These are phyloP conservation scores for Bolborhynchus lineola DNA, from an alignment of 2,113 vertebrate genomes.

Conservation along the genomic window DNA sequence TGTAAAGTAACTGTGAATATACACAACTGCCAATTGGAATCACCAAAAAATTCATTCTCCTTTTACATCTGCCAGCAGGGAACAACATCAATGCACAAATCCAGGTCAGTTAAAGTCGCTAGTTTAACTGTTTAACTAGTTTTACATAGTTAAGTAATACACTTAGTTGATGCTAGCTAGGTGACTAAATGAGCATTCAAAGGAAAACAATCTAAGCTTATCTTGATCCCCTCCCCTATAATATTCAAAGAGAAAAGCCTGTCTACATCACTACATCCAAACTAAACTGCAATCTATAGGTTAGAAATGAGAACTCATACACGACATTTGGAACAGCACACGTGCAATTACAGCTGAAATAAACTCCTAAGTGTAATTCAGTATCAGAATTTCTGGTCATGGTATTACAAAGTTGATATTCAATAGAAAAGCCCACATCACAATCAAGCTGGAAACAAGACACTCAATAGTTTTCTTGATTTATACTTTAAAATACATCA, in stretches of 20 bases:
- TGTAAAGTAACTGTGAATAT: background rate
- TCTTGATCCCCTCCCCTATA: background rate
- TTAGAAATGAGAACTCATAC: slow-evolving; percentile 15
- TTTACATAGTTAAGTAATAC: background rate
- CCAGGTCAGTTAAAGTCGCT: background rate
- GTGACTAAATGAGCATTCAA: slow-evolving; percentile 18
- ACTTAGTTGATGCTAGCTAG: background rate
- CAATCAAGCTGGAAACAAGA: slow-evolving; percentile 3
- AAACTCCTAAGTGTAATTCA: slow-evolving; percentile 9
- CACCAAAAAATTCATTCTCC: background rate
- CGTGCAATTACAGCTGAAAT: background rate
- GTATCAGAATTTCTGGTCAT: slow-evolving; percentile 1
- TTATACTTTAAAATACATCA: slow-evolving; percentile 16
- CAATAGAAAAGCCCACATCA: background rate
- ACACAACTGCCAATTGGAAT: background rate
- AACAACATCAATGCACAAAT: background rate
- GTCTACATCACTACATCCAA: background rate
- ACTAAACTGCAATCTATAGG: background rate
- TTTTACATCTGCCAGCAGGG: background rate
- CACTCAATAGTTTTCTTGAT: background rate
- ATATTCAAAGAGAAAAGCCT: background rate
- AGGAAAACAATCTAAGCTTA: background rate
- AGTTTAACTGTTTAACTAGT: background rate
- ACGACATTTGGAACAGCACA: background rate
- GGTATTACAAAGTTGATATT: background rate